phyloP scores from a whole-genome alignment of 2,888 invertebrate genomes.

The Cheilosia impressa region DNA sequence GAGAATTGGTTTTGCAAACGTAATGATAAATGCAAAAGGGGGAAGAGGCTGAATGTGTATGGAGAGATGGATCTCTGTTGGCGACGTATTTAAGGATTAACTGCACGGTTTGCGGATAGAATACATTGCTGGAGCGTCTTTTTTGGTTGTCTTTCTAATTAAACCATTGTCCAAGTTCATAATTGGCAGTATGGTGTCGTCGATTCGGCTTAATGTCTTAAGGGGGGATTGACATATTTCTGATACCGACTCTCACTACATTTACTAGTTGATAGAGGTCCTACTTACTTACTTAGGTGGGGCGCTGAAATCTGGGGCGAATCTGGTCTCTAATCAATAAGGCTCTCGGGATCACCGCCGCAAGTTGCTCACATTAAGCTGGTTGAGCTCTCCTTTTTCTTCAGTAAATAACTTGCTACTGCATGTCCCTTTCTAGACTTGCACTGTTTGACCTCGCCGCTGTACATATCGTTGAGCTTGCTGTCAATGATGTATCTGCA shows the following conservation, averaged over 20 bases:
- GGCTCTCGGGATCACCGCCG: not conserved
- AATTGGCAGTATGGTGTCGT: not conserved
- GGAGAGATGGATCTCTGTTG: conserved; percentile 40
- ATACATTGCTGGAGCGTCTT: not conserved
- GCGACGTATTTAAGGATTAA: conserved; percentile 34
- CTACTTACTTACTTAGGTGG: not conserved
- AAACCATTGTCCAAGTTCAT: not conserved
- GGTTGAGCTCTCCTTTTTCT: too few relatives aligned
- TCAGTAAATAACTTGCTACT: too few relatives aligned
- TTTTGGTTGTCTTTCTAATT: not conserved
- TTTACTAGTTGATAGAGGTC: too few relatives aligned
- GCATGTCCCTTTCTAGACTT: too few relatives aligned
- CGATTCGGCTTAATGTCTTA: too few relatives aligned
- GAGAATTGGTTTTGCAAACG: conserved; percentile 67
- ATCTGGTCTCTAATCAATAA: not conserved
- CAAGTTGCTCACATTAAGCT: too few relatives aligned
- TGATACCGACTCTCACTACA: too few relatives aligned
- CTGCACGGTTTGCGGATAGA: conserved; percentile 12
- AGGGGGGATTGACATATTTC: too few relatives aligned
- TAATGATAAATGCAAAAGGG: conserved; percentile 65
- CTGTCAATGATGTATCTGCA: too few relatives aligned
- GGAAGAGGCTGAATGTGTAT: not conserved
- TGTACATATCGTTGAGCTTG: too few relatives aligned
- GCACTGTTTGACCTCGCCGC: too few relatives aligned
- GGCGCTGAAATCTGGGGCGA: not conserved